Conservation (phyloP, 2,113 vertebrate species). For the Macquaria australasica region DNA sequence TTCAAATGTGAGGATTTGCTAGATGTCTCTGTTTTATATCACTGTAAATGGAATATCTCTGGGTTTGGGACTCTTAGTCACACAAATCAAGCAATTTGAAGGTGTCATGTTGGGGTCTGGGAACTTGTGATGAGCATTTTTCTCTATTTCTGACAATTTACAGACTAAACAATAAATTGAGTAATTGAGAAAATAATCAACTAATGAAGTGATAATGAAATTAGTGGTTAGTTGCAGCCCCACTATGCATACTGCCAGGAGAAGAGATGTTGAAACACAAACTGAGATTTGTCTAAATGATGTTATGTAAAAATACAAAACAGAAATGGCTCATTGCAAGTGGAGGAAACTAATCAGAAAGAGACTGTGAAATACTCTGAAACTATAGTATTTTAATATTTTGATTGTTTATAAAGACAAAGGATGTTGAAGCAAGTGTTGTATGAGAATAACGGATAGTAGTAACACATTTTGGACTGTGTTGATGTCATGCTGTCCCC, state of each 20-base stretch:
- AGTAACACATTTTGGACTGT: not conserved
- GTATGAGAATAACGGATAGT: not conserved
- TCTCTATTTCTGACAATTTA: not conserved
- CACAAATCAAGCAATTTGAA: not conserved
- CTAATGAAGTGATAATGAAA: not conserved
- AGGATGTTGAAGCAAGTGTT: not conserved
- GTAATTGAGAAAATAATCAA: not conserved
- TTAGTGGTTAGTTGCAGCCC: not conserved
- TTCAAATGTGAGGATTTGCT: not conserved
- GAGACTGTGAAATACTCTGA: not conserved
- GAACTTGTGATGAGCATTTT: not conserved
- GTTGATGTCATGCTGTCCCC: constrained; percentile 3
- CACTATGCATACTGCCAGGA: not conserved
- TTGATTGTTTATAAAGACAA: not conserved
- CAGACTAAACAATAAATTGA: not conserved
- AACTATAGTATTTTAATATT: not conserved
- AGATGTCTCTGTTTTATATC: not conserved
- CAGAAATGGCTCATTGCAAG: not conserved
- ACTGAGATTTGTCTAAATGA: not conserved
- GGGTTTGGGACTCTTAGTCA: not conserved
- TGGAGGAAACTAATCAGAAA: not conserved
- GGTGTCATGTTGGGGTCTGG: not conserved
- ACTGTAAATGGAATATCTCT: not conserved
- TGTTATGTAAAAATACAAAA: not conserved
- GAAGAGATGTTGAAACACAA: not conserved